Conservation (phyloP, 2,113 vertebrate genomes). For the Gallinago undulata region DNA sequence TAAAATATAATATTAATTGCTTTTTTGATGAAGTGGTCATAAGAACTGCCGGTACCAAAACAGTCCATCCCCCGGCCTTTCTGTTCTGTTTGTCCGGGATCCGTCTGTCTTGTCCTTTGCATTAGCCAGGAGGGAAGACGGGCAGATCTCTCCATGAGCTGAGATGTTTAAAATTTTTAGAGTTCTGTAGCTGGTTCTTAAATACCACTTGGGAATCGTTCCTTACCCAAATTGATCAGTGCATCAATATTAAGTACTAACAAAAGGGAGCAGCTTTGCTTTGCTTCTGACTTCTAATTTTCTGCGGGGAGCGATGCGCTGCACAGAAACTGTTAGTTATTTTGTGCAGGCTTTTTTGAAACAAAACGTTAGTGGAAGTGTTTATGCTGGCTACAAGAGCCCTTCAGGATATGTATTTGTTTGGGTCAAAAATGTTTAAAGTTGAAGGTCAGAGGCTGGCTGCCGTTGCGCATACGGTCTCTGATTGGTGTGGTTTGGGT, state of each 20-base stretch:
- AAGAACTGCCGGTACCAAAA: neutral
- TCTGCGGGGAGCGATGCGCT: accelerated
- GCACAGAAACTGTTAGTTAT: neutral
- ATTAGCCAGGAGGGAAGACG: neutral
- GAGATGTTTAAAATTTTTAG: neutral
- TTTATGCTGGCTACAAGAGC: neutral
- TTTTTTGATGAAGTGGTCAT: neutral
- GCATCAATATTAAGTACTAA: neutral
- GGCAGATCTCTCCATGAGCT: neutral
- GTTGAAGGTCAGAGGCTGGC: neutral
- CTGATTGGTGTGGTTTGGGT: neutral
- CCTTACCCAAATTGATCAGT: neutral
- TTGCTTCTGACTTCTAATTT: neutral
- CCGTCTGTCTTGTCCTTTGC: neutral
- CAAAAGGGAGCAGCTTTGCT: neutral
- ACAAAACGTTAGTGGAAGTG: neutral
- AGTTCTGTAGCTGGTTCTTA: neutral
- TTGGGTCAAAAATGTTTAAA: neutral
- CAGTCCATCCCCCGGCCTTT: neutral
- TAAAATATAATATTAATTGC: neutral
- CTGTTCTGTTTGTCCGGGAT: neutral
- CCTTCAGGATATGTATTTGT: neutral
- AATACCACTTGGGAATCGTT: neutral
- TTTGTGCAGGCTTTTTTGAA: neutral
- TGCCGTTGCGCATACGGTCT: accelerated